These are phyloP conservation scores for Tenthredo notha DNA, from an alignment of 2,888 invertebrate genomes.

Conservation along the genomic window DNA sequence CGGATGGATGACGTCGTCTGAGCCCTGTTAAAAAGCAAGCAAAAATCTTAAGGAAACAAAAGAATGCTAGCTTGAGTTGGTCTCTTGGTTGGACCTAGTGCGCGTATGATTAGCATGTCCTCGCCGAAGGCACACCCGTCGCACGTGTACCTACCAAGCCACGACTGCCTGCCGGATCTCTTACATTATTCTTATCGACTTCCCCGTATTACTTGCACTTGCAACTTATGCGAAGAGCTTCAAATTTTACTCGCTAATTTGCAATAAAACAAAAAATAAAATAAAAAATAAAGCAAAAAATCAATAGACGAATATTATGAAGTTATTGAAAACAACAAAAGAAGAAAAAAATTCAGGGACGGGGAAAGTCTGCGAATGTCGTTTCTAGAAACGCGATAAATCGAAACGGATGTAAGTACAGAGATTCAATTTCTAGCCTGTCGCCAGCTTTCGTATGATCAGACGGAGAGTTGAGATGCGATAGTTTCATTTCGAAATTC, in stretches of 20 bases:
- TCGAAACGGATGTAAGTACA: neutral
- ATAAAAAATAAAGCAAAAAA: neutral
- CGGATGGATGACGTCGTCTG: slow-evolving; percentile 43
- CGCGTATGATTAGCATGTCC: slow-evolving; percentile 68
- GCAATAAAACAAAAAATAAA: neutral
- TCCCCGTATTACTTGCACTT: neutral
- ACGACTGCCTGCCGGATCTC: slow-evolving; percentile 17
- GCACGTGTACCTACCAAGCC: slow-evolving; percentile 58
- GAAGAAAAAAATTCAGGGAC: neutral
- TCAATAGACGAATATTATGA: neutral
- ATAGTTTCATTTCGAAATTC: no score
- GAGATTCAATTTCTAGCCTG: neutral
- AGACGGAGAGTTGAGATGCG: neutral
- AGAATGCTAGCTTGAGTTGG: slow-evolving; percentile 17
- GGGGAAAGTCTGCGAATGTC: neutral
- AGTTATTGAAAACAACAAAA: neutral
- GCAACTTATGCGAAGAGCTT: neutral
- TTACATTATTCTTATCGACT: neutral
- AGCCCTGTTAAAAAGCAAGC: neutral
- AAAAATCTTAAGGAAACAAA: slow-evolving; percentile 36
- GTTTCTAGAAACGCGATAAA: neutral
- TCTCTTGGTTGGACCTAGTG: slow-evolving; percentile 38
- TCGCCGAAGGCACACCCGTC: slow-evolving; percentile 66
- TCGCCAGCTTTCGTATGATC: neutral
- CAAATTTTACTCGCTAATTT: neutral